Percentiles rank a stretch among this genome's conserved stretches.
phyloP scores from a whole-genome alignment of 2,113 vertebrate genomes.

The Anhinga anhinga region DNA sequence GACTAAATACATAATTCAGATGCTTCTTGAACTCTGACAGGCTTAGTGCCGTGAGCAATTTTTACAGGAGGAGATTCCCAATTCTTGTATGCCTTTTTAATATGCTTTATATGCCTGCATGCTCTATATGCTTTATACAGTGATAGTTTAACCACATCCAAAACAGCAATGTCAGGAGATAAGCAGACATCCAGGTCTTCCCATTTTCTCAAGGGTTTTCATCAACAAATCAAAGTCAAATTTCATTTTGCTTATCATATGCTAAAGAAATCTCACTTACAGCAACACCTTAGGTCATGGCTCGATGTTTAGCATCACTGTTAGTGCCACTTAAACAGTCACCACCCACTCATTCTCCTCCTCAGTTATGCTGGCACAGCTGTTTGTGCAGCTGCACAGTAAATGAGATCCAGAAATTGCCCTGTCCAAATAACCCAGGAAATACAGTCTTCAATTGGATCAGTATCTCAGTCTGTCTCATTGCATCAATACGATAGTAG shows the following conservation, averaged over 20 bases:
- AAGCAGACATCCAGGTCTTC: background rate
- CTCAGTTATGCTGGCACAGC: background rate
- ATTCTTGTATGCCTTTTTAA: background rate
- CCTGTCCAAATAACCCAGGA: background rate
- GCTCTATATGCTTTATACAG: background rate
- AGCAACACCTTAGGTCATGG: background rate
- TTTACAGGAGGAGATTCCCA: background rate
- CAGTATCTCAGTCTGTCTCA: background rate
- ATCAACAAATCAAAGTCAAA: background rate
- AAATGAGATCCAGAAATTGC: background rate
- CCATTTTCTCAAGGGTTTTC: background rate
- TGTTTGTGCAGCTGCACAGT: background rate
- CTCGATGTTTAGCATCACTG: background rate
- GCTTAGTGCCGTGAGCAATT: background rate
- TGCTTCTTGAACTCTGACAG: background rate
- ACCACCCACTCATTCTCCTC: background rate
- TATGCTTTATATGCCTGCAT: background rate
- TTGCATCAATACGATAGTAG: background rate
- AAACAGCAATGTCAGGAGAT: background rate
- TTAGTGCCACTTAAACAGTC: background rate
- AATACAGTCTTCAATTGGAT: fast-evolving
- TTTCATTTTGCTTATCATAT: background rate
- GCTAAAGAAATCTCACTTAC: background rate
- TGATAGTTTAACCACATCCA: background rate
- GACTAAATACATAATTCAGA: background rate